Evolutionary conservation across 2,888 invertebrate genomes (phyloP), one percentile per base, ranked within the genome.

Genomic region (Dichetophora obliterata): DNA sequence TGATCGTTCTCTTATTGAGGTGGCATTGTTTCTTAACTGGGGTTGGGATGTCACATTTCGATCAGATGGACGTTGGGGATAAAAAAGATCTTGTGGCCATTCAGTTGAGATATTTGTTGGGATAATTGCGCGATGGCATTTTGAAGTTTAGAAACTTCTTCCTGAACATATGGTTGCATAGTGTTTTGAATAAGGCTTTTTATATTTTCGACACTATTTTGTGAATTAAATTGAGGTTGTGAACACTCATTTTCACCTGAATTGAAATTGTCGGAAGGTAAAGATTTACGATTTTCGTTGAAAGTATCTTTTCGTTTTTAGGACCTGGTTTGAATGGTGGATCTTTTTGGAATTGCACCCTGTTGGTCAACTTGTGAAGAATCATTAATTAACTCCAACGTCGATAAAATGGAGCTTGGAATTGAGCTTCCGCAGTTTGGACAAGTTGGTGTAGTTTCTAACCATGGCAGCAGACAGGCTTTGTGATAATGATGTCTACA

Each of bases 41-140:
- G n/a, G n/a, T n/a, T n/a, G n/a, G n/a, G n/a, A n/a, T n/a, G n/a
- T n/a, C n/a, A n/a, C n/a, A n/a, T n/a, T n/a, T n/a, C n/a, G n/a
- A n/a, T n/a, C n/a, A n/a, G n/a, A n/a, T n/a, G n/a, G n/a, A n/a
- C n/a, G n/a, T n/a, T n/a, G n/a, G n/a, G n/a, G n/a, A n/a, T n/a
- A n/a, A n/a, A n/a, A n/a, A n/a, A n/a, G n/a, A n/a, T n/a, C n/a
- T n/a, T n/a, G 73, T 77, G 1, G 57, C 71, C 71, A 71, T 57
- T 57, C 71, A 34, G 57, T 37, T 71, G 57, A 34, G 2, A 54
- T 37, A 57, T 54, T 54, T 8, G 52, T 5, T 50, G 34, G 5
- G 77, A 31, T 37, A 77, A 61, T 68, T 73, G 68, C 52, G 27
- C 71, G 19, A 77, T n/a, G n/a, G n/a, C n/a, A n/a, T n/a, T n/a